A percentile compares a stretch with the other conserved stretches of the same genome.
Evolutionary conservation across 2,113 vertebrate genomes (phyloP).

Genomic region (Electrona antarctica): DNA sequence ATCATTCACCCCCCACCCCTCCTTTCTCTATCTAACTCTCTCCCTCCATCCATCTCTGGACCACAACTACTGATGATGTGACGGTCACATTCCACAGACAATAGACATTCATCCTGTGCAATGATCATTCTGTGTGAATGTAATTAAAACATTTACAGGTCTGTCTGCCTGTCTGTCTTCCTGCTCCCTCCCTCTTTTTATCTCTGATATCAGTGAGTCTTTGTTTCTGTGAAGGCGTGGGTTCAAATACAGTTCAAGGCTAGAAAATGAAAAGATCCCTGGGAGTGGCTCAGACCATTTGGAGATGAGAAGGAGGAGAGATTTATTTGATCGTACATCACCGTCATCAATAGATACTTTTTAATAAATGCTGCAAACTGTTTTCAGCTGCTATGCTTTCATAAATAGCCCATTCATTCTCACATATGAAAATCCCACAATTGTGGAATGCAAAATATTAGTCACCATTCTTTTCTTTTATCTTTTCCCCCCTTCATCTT

Average conservation of each 20-base stretch:
- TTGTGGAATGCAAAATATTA: not conserved
- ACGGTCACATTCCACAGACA: too few relatives aligned
- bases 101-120: too few relatives aligned
- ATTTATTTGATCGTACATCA: slow-evolving; percentile 30
- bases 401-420: not conserved
- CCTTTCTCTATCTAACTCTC: slow-evolving; percentile 12
- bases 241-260: slow-evolving; percentile 56
- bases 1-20: slow-evolving; percentile 18
- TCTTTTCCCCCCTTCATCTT: not conserved
- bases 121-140: too few relatives aligned
- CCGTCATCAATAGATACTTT: not conserved
- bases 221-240: slow-evolving; percentile 37
- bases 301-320: slow-evolving; percentile 17
- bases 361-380: slow-evolving; percentile 1
- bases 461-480: not conserved
- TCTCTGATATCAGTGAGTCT: slow-evolving; percentile 31
- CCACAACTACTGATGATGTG: not conserved
- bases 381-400: not conserved
- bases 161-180: too few relatives aligned
- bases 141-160: too few relatives aligned
- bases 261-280: slow-evolving; percentile 41
- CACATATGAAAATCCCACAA: not conserved
- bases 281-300: slow-evolving; percentile 33
- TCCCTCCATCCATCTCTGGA: not conserved
- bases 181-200: not conserved